Conservation (phyloP, 1,140 invertebrate species). For the Arctopsyche grandis region DNA sequence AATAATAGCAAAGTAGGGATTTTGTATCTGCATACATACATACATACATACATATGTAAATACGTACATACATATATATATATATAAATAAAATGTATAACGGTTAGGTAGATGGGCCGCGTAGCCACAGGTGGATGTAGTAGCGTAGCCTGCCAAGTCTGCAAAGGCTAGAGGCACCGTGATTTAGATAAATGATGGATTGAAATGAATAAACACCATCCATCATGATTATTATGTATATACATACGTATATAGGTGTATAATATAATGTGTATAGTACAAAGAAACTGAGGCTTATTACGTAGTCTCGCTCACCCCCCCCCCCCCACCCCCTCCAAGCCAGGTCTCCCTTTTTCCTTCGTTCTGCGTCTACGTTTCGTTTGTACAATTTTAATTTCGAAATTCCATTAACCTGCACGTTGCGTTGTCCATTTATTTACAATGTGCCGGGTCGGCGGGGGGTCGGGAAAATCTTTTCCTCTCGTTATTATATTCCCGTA, state of each 20-base stretch:
- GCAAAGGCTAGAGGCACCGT: conserved; percentile 20
- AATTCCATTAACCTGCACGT: conserved; percentile 23
- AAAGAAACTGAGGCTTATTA: background rate
- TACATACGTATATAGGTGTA: background rate
- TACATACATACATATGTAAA: background rate
- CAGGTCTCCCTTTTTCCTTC: too few species aligned
- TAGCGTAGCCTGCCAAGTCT: conserved; percentile 18
- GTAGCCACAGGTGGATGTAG: conserved; percentile 32
- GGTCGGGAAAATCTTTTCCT: too few species aligned
- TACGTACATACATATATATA: background rate
- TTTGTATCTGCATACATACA: background rate
- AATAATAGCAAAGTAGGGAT: too few species aligned
- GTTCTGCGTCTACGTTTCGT: background rate
- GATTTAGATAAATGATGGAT: conserved; percentile 47
- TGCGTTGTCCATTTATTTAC: conserved; percentile 7
- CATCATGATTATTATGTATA: conserved; percentile 39
- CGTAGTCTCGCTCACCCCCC: background rate
- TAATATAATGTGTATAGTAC: background rate
- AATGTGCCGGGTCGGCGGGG: background rate
- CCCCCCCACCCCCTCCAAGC: background rate
- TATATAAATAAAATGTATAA: background rate
- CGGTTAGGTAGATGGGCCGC: background rate
- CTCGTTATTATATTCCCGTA: too few species aligned
- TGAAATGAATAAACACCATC: conserved; percentile 41
- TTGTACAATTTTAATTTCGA: conserved; percentile 21